phyloP scores from a whole-genome alignment of 2,113 vertebrate species.

The Rallus limicola region DNA sequence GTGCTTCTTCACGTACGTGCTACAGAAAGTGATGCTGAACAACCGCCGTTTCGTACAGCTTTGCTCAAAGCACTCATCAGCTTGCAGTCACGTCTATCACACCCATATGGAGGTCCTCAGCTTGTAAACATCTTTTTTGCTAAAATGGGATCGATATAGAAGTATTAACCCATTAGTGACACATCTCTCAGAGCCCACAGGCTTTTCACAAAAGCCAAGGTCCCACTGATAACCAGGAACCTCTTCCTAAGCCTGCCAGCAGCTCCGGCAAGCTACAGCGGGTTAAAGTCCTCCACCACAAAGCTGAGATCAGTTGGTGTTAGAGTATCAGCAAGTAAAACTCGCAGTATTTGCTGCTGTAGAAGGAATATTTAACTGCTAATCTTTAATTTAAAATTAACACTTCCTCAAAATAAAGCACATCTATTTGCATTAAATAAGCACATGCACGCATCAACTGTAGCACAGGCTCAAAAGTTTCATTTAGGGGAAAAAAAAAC shows the following conservation, averaged over 20 bases:
- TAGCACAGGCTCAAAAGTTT: neutral
- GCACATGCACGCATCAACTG: neutral
- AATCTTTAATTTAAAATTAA: conserved; percentile 48
- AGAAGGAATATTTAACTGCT: conserved; percentile 21
- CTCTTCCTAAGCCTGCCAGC: neutral
- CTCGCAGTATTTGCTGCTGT: neutral
- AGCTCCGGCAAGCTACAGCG: neutral
- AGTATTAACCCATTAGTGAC: neutral
- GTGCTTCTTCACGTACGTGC: neutral
- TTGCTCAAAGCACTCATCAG: neutral
- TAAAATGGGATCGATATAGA: neutral
- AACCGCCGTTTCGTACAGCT: neutral
- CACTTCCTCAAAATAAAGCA: conserved; percentile 43
- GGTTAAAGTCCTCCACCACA: neutral
- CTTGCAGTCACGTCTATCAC: neutral
- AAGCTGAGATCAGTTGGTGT: neutral
- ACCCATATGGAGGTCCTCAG: neutral
- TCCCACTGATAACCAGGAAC: neutral
- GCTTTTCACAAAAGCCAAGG: neutral
- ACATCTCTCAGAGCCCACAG: neutral
- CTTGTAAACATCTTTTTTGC: neutral
- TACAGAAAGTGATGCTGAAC: neutral
- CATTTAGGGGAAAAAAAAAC: neutral
- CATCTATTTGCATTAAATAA: conserved; percentile 9
- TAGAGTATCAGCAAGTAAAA: conserved; percentile 4